These are phyloP conservation scores for Drosophila melanica DNA, from an alignment of 1,140 invertebrate species.

Conservation along the genomic window DNA sequence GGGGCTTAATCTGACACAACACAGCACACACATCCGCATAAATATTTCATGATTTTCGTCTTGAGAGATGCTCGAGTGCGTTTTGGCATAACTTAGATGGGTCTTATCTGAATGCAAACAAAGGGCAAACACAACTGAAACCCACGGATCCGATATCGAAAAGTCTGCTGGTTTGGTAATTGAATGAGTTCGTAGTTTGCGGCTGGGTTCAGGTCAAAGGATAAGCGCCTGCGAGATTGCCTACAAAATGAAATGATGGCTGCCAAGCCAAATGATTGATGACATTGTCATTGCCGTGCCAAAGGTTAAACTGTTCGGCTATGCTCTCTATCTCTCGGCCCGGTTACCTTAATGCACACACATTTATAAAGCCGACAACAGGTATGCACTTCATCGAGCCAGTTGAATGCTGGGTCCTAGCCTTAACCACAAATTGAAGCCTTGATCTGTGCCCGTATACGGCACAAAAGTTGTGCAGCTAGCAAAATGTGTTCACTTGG, in stretches of 20 bases:
- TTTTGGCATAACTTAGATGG: constrained; percentile 41
- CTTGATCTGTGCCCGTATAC: neutral
- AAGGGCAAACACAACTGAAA: constrained; percentile 15
- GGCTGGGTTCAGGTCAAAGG: constrained; percentile 19
- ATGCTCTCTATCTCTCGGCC: constrained; percentile 21
- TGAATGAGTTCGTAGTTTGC: constrained; percentile 36
- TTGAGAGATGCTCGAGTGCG: constrained; percentile 38
- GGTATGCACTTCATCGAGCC: constrained; percentile 31
- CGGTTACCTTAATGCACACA: constrained; percentile 32
- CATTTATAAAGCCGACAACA: constrained; percentile 65
- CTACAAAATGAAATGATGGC: constrained; percentile 66
- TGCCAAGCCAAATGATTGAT: constrained; percentile 45
- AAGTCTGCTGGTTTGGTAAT: constrained; percentile 20
- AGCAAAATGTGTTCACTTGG: neutral
- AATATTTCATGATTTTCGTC: constrained; percentile 75
- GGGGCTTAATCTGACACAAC: constrained; percentile 38
- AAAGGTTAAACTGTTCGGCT: constrained; percentile 69
- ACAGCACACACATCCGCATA: constrained; percentile 52
- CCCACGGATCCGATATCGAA: constrained; percentile 4
- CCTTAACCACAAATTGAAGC: constrained; percentile 26
- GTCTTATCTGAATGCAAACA: constrained; percentile 45
- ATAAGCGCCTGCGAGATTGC: constrained; percentile 43
- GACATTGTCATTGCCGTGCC: constrained; percentile 39
- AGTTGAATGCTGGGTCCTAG: neutral
- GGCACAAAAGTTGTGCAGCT: neutral